A percentile compares a stretch with the other conserved stretches of the same genome.
Evolutionary conservation across 2,888 invertebrate species (phyloP).

Genomic region (Machimus rusticus): DNA sequence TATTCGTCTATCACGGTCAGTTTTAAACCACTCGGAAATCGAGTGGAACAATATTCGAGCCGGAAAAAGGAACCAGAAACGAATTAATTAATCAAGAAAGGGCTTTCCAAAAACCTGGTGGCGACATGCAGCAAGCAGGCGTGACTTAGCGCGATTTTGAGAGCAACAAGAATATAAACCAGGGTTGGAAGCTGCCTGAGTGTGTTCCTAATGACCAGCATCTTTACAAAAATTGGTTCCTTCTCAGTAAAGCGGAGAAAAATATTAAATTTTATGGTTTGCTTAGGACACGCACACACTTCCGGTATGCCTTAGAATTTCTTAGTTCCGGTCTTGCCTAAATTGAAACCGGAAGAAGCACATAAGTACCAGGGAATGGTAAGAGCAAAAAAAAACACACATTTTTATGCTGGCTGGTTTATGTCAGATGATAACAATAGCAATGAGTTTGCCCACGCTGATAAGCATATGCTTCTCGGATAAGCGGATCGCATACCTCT

Average conservation of each 20-base stretch:
- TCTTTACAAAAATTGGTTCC: neutral
- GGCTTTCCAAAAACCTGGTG: neutral
- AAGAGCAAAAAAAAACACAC: neutral
- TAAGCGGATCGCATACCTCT: neutral
- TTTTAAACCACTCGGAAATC: neutral
- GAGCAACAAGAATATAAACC: conserved; percentile 1
- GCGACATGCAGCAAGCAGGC: neutral
- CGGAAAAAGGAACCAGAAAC: neutral
- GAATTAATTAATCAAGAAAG: neutral
- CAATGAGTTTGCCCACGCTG: neutral
- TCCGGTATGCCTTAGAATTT: conserved; percentile 11
- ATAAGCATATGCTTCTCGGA: conserved; percentile 8
- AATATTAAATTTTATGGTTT: conserved; percentile 16
- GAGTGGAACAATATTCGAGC: neutral
- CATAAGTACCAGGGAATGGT: neutral
- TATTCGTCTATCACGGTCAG: neutral
- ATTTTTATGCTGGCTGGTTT: neutral
- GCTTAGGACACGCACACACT: conserved; percentile 14
- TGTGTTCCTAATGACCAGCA: neutral
- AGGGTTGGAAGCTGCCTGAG: neutral
- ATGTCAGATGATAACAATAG: neutral
- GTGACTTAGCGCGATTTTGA: neutral
- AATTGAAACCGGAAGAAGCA: conserved; percentile 28
- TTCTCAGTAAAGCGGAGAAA: neutral
- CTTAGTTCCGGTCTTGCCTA: conserved; percentile 7